Base-by-base conservation (phyloP, 1,140 invertebrate genomes). In the Eufriesea mexicana region DNA sequence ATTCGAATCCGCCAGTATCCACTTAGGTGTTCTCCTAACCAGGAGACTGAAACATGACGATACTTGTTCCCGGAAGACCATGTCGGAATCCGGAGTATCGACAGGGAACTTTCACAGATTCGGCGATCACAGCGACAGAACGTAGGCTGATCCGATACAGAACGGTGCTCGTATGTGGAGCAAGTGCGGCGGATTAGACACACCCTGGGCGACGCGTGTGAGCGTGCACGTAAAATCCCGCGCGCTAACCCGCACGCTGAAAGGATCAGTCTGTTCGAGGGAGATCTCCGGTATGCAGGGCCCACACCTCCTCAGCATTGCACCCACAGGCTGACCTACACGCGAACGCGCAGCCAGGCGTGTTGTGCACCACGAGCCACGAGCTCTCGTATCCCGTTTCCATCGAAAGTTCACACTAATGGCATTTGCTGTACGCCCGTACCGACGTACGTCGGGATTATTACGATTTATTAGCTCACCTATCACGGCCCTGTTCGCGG, bases 341-440 rank as follows among this genome's bases (percentile, higher is more conserved):
- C 90, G 86, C 77, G 66, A 80, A 85, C 87, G 86, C 55, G 51
- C 9, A 72, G 20, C 25, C 49, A 28, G 51, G n/a, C 49, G 28
- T 51, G 51, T 42, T 55, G 18, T 8, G 71, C 54, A 57, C 54
- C 54, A 47, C 51, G 35, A 57, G 78, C 57, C 62, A 79, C 64
- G 59, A 85, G 85, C 79, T 84, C 82, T 86, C 85, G 79, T 84
- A 90, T 82, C 83, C 88, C 85, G 77, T 88, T 91, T 90, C 79
- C 84, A 90, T 90, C 87, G 91, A 93, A 93, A 92, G 92, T 93
- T 92, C 91, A 92, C 90, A 84, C 89, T 91, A 92, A 93, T 92
- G 91, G 91, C 91, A 92, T 92, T 92, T 90, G 90, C 90, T 90
- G 73, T 88, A 80, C 79, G 70, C 72, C 35, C 54, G 55, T 61